Evolutionary conservation across 2,797 vertebrate species (phyloP).

Genomic region (Strix occidentalis): DNA sequence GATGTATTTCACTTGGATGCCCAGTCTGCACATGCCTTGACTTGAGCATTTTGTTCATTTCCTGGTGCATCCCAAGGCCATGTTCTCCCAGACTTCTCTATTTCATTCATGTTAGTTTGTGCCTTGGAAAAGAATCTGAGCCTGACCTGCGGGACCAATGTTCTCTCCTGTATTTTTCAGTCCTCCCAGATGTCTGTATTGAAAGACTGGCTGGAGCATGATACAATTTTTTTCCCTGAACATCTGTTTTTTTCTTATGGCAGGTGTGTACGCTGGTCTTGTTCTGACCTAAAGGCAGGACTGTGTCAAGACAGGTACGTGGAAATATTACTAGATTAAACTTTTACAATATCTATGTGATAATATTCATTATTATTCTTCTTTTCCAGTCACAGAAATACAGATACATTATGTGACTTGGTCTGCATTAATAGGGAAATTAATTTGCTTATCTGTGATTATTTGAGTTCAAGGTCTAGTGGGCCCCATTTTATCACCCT

Average conservation of each 20-base stretch:
- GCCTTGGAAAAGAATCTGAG: neutral
- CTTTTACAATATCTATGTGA: neutral
- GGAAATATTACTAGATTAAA: neutral
- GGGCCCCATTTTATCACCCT: neutral
- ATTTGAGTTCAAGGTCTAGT: neutral
- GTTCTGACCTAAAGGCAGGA: neutral
- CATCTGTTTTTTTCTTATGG: neutral
- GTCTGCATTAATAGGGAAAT: neutral
- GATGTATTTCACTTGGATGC: neutral
- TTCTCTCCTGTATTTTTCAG: neutral
- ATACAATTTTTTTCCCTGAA: neutral
- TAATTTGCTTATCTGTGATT: neutral
- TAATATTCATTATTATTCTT: neutral
- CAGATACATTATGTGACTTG: neutral
- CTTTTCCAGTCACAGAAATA: neutral
- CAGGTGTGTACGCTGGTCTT: neutral
- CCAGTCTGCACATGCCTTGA: neutral
- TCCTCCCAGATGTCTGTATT: neutral
- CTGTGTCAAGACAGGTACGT: neutral
- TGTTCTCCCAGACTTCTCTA: neutral
- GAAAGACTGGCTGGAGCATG: neutral
- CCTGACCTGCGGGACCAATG: neutral
- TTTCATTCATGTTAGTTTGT: neutral
- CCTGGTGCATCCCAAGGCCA: neutral
- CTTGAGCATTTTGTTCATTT: neutral